Conservation (phyloP, 2,888 invertebrate species). For the Phymatocera aterrima region DNA sequence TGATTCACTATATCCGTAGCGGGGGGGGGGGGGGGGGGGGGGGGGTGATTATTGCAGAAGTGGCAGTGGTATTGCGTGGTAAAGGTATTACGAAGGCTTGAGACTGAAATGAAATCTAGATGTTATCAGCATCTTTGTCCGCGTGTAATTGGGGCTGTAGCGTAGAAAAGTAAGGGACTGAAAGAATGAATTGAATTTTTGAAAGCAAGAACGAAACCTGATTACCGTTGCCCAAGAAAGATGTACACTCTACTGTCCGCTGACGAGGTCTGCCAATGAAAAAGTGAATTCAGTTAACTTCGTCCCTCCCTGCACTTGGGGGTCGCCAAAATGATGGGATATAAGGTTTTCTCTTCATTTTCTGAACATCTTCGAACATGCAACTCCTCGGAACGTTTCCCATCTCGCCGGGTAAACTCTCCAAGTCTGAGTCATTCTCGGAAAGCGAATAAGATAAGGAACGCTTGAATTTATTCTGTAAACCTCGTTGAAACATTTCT, state of each 20-base stretch:
- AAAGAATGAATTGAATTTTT: slow-evolving; percentile 36
- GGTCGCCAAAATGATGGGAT: background rate
- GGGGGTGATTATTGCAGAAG: too few species aligned
- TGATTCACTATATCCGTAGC: background rate
- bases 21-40: too few species aligned
- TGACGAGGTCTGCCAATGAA: slow-evolving; percentile 1
- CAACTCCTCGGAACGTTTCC: background rate
- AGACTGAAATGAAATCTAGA: slow-evolving; percentile 9
- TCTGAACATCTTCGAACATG: background rate
- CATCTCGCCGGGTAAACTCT: background rate
- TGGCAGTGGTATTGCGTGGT: background rate
- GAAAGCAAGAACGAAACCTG: slow-evolving; percentile 31
- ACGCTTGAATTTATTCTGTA: background rate
- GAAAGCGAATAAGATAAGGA: background rate
- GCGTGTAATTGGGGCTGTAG: slow-evolving; percentile 23
- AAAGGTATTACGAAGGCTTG: background rate
- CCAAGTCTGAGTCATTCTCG: background rate
- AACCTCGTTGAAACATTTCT: background rate
- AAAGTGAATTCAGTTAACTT: slow-evolving; percentile 32
- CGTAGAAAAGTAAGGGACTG: background rate
- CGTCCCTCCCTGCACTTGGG: background rate
- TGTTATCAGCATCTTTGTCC: slow-evolving; percentile 25
- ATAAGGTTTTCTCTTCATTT: background rate
- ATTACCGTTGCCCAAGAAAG: slow-evolving; percentile 12
- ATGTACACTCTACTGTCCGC: slow-evolving; percentile 9